phyloP scores from a whole-genome alignment of 2,113 vertebrate genomes.

The Sakesphorus luctuosus region DNA sequence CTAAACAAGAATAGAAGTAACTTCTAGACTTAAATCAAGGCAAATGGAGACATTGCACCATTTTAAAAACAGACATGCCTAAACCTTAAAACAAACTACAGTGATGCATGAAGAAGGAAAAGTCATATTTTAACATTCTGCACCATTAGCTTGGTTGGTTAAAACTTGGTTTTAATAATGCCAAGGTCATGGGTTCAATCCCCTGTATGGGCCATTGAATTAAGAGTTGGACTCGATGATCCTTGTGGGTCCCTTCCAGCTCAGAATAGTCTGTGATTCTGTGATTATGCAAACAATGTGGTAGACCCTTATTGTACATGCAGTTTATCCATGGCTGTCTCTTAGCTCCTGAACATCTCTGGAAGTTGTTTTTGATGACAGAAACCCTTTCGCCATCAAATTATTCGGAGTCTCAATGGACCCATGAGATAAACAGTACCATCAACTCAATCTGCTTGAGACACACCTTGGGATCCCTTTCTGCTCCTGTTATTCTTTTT shows the following conservation, averaged over 20 bases:
- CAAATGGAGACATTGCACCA: not conserved
- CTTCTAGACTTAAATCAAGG: not conserved
- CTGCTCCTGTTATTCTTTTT: not conserved
- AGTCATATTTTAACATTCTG: not conserved
- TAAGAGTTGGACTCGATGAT: no score
- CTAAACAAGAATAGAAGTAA: not conserved
- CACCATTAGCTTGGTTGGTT: not conserved
- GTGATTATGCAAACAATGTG: not conserved
- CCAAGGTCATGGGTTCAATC: no score
- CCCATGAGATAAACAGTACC: not conserved
- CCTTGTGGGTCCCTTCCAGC: no score
- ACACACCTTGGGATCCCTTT: not conserved
- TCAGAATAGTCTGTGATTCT: no score
- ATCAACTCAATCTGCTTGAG: not conserved
- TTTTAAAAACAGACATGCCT: not conserved
- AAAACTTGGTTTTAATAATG: no score
- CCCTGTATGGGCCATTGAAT: no score
- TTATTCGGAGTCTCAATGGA: not conserved
- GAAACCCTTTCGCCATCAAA: not conserved
- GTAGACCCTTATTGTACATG: not conserved
- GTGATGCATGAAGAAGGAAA: not conserved
- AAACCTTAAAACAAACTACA: not conserved
- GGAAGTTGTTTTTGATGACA: not conserved
- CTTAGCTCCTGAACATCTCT: not conserved
- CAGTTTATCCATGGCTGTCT: not conserved